phyloP scores from a whole-genome alignment of 2,113 vertebrate genomes.

The Amphiprion percula region DNA sequence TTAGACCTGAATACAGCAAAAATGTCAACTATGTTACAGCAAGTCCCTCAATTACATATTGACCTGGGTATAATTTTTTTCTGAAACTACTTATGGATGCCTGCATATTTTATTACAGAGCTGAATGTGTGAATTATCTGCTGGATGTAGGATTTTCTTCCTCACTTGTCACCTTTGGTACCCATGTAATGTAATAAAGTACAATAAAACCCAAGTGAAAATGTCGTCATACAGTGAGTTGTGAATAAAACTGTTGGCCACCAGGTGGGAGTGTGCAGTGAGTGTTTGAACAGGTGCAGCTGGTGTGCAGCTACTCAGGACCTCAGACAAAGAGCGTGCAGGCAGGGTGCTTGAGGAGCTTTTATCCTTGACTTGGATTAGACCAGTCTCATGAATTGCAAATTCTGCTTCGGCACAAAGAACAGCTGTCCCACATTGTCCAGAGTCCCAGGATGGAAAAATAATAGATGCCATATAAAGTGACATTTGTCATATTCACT shows the following conservation, averaged over 20 bases:
- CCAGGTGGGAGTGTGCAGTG: slow-evolving; percentile 48
- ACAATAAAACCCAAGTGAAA: neutral
- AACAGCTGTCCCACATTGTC: slow-evolving; percentile 52
- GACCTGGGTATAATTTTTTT: neutral
- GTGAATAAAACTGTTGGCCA: slow-evolving; percentile 35
- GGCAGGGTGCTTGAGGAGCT: slow-evolving; percentile 17
- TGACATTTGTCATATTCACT: neutral
- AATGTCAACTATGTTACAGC: no score
- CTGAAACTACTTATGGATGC: neutral
- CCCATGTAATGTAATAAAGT: neutral
- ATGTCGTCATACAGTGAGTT: neutral
- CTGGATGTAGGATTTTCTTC: neutral
- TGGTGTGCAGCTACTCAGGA: slow-evolving; percentile 16
- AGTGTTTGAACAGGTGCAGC: slow-evolving; percentile 38
- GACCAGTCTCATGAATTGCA: slow-evolving; percentile 63
- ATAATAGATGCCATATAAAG: neutral
- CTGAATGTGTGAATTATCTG: neutral
- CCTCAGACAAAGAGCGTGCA: slow-evolving; percentile 30
- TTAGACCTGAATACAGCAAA: no score
- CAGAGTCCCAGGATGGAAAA: neutral
- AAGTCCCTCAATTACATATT: no score
- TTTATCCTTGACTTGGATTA: slow-evolving; percentile 55
- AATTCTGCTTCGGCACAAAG: slow-evolving; percentile 42
- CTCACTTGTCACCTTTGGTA: neutral
- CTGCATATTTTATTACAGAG: neutral